Evolutionary conservation across 2,113 vertebrate species (phyloP), one percentile per base, ranked within the genome.

Genomic region (Gavia stellata): DNA sequence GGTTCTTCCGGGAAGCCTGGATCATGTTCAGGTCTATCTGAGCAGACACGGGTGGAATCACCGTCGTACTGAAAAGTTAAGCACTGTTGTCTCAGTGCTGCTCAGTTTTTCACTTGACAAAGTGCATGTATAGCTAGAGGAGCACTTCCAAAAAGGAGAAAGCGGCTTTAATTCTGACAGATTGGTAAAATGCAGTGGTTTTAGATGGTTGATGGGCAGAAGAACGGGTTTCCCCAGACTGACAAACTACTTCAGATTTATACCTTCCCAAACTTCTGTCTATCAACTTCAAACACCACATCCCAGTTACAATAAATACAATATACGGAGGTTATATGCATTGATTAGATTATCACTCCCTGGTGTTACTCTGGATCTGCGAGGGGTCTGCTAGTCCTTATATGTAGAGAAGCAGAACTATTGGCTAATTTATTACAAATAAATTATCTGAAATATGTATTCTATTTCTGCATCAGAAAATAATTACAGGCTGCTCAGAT

Each of bases 401-500:
- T 16, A 53, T 1, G 6, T 1, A 47, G 47, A 66, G 23, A 70
- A 66, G n/a, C 21, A 90, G 47, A 72, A 85, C 53, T 49, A 40
- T 17, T 68, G 28, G 44, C 70, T 90, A 79, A 82, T 65, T 65
- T 63, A 79, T 90, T 56, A 26, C 14, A 25, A 25, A 58, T 16
- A 85, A 87, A 81, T 79, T 20, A 31, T 65, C 73, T 72, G 62
- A 93, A 86, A 79, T 38, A 4, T 21, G 10, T 26, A 21, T 26
- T 24, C 47, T 65, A 56, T 77, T 95, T 89, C 81, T 81, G 50
- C 65, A 72, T 61, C 53, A 82, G 65, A 72, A 94, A 94, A 45
- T 61, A 79, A 92, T 92, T 92, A 79, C 80, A 81, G 75, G 62
- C 80, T 68, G 66, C 68, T 79, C 44, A 56, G 83, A 83, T 45